Evolutionary conservation across 2,113 vertebrate species (phyloP), one percentile per base, ranked within the genome.

Genomic region (Gymnobelideus leadbeateri): DNA sequence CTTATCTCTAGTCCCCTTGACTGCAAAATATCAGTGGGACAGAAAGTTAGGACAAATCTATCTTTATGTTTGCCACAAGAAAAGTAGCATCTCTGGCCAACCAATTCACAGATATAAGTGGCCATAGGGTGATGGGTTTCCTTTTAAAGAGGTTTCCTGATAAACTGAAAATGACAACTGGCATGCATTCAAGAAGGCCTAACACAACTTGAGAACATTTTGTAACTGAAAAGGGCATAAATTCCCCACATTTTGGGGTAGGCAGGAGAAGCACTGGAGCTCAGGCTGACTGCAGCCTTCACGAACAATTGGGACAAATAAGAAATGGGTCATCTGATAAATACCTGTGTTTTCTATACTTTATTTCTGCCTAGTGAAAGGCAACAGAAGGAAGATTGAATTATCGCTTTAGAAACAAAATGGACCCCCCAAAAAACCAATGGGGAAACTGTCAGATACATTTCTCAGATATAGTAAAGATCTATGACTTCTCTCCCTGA

Each of bases 121-220:
- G 89, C 90, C 25, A 55, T 25, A 3, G 37, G 77, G 51, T 68
- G 43, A 95, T 89, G 91, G 28, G 28, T 93, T 91, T 93, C 96
- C 96, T 96, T 96, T 61, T 95, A 21, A 21, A 49, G 61, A 97
- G 5, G 14, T 6, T 94, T 95, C 50, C 12, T 23, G 21, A 53
- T 54, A 96, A 97, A 95, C 21, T 28, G 51, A 95, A 95, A 97
- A 94, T 47, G 47, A 54, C 95, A 93, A n/a, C 90, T 95, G 92
- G 95, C 91, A 96, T 21, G 23, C 31, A 54, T n/a, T 52, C 3
- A 14, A 93, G 61, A 94, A 95, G 53, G 93, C 12, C 31, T 77
- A 96, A 94, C 24, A 1, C 19, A 90, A 93, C 92, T 91, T 96
- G 90, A 91, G 90, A 93, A 52, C 51, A n/a, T 50, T 68, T 50